phyloP scores from a whole-genome alignment of 2,113 vertebrate genomes.

The Gopherus evgoodei region DNA sequence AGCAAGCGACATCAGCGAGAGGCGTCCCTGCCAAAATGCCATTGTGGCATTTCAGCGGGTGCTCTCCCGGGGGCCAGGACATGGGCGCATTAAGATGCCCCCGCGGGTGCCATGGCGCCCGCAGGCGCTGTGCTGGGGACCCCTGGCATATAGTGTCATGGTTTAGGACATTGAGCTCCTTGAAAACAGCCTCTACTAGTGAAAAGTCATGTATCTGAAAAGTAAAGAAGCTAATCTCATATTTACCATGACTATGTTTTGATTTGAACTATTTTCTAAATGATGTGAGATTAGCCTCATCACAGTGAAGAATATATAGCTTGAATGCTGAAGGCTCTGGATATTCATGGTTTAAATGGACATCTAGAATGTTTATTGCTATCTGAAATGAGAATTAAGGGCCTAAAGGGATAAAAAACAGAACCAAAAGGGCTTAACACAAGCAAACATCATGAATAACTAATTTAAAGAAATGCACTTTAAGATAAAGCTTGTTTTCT shows the following conservation, averaged over 20 bases:
- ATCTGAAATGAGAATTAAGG: constrained; percentile 9
- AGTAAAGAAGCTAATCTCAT: background rate
- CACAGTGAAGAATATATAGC: background rate
- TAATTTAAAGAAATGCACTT: background rate
- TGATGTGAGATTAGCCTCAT: background rate
- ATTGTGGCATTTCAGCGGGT: no score
- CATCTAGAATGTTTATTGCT: background rate
- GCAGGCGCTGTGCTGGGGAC: no score
- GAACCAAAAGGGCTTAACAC: background rate
- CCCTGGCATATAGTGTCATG: background rate
- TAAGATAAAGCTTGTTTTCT: background rate
- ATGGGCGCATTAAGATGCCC: no score
- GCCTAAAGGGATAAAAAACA: background rate
- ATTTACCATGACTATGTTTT: accelerated
- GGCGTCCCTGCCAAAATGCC: no score
- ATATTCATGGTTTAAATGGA: background rate
- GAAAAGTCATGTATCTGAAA: background rate
- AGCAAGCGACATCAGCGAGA: no score
- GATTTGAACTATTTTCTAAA: background rate
- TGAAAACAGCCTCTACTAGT: background rate
- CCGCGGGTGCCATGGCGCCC: no score
- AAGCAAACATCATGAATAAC: background rate
- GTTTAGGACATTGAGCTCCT: background rate
- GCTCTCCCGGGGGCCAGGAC: no score
- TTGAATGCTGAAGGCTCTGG: background rate